Conservation (phyloP, 2,797 vertebrate genomes). For the Oophaga sylvatica region DNA sequence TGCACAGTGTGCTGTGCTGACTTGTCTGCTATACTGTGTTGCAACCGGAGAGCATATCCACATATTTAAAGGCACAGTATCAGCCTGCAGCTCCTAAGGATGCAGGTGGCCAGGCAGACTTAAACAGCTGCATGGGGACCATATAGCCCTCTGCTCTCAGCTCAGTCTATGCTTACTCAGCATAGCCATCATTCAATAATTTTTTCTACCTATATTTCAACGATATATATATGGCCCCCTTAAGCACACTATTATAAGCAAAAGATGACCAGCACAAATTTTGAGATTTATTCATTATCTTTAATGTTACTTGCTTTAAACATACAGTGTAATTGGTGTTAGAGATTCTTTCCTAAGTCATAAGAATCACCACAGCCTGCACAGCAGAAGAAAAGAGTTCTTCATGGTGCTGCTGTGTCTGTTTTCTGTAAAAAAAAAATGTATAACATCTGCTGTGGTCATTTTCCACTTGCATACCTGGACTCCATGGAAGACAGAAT, state of each 20-base stretch:
- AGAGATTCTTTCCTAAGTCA: background rate
- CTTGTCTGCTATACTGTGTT: too few species aligned
- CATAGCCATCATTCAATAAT: too few species aligned
- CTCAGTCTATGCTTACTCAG: too few species aligned
- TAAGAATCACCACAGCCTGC: background rate
- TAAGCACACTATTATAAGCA: background rate
- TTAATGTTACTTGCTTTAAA: background rate
- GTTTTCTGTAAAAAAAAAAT: conserved; percentile 13
- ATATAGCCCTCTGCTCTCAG: too few species aligned
- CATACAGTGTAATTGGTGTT: background rate
- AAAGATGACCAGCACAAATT: background rate
- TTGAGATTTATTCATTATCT: background rate
- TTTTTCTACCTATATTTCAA: too few species aligned
- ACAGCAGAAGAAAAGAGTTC: background rate
- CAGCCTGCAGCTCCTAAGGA: too few species aligned
- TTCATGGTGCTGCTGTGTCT: background rate
- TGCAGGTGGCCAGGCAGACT: too few species aligned
- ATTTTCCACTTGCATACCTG: conserved; percentile 57
- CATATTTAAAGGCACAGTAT: too few species aligned
- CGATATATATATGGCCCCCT: too few species aligned
- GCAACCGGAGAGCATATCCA: too few species aligned
- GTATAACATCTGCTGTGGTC: conserved; percentile 56
- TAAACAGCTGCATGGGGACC: too few species aligned
- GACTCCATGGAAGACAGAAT: conserved; percentile 52
- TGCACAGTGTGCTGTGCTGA: too few species aligned